Evolutionary conservation across 2,113 vertebrate genomes (phyloP), one percentile per base, ranked within the genome.

Genomic region (Labeo catla): DNA sequence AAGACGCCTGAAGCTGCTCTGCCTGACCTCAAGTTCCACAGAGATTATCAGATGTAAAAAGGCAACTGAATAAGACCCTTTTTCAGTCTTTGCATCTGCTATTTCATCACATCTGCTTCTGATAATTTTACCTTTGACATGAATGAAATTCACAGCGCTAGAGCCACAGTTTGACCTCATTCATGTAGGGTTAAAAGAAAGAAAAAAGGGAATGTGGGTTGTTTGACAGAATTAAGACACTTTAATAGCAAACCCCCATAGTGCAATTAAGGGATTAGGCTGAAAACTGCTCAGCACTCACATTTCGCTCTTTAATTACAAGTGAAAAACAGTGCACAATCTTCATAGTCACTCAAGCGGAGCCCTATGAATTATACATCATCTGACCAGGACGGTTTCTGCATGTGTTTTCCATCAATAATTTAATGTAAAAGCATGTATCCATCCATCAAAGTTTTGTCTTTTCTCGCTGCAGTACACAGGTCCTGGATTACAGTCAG

Each of bases 311-410:
- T 89, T 90, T 90, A 88, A 90, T 89, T 86, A 85, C 73, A 74
- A 61, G 84, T 66, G 57, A 78, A 84, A 63, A 89, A 83, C 74
- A 74, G 28, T 79, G 88, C 84, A 84, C 28, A 83, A 85, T 84
- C 86, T 66, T 85, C 79, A 79, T 47, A 89, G 59, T 76, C 59
- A 57, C 57, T 87, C 54, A 15, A 70, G 52, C 47, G 23, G 79
- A 39, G 70, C 45, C 73, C 23, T 76, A 89, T 91, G 81, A 90
- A 92, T 91, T 90, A 91, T 88, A 86, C 49, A 89, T 87, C 34
- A 57, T 36, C 43, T 86, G 85, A 86, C 85, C 87, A 86, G 86
- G 74, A 83, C 45, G 70, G 84, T 85, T 90, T 70, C 80, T 90
- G 87, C 76, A 88, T 89, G 86, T 86, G 70, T 81, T 85, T 88